Base-by-base conservation (phyloP, 2,888 invertebrate species). In the Melipona bicolor region DNA sequence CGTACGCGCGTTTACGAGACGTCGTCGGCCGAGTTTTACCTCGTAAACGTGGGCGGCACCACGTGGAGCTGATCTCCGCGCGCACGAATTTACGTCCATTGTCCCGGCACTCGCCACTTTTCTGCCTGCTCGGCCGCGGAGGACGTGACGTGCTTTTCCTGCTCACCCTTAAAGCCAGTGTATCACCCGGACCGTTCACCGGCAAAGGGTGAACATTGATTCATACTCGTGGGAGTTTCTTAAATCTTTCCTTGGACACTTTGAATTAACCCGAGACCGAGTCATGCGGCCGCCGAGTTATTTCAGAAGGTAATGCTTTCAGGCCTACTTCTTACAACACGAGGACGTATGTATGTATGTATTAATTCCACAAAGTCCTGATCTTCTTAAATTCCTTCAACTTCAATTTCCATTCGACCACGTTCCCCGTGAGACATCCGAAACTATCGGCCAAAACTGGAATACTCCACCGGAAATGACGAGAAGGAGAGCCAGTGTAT, bases 1-100 rank as follows among this genome's bases (percentile, higher is more conserved):
- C 65, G 74, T 36, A 43, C 73, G 79, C 79, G 64, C 91, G 83
- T 92, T 92, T 92, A 92, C 91, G 91, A 91, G 90, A 88, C 91
- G 89, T 90, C 91, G 90, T 89, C 89, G 86, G 72, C 67, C 83
- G 83, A 88, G 85, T 86, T 88, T 85, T 87, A 83, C 79, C 88
- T 88, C 89, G 90, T 86, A 88, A 89, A 90, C 86, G 91, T 91
- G 89, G 90, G 92, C 91, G 90, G 89, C 89, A 78, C 86, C 87
- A 80, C 81, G 81, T 82, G 78, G 88, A 83, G 85, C 78, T 87
- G 77, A 82, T 83, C 87, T 69, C 43, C 43, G 80, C 87, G 89
- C 88, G 84, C 87, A 86, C 91, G 90, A 92, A 92, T 92, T 92
- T 92, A 92, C 91, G 90, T 88, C 89, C 89, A 91, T 92, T 92